Evolutionary conservation across 1,140 invertebrate genomes (phyloP), one percentile per base, ranked within the genome.

Genomic region (Drosophila malerkotliana): DNA sequence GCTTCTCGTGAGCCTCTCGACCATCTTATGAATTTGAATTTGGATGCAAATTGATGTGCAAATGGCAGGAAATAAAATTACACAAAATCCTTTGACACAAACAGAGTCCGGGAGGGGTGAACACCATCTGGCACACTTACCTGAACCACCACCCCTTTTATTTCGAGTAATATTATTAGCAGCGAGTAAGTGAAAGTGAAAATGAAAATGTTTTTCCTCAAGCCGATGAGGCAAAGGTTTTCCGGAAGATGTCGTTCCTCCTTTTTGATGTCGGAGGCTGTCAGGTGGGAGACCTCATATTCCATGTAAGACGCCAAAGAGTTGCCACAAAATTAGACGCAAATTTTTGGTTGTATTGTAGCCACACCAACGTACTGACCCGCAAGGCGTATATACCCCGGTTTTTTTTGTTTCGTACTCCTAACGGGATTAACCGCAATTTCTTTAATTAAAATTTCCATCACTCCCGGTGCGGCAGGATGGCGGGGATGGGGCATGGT

Each of bases 381-480:
- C 74, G 45, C 6, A 7, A 10, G 63, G 82, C 55, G 55, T 14
- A 24, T 66, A 64, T 61, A 21, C 18, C 18, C 18, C 8, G 1
- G 41, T 52, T 66, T 72, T 72, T 72, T 75, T 30, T 54, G 37
- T 45, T 14, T 52, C 6, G 41, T 37, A 32, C 60, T 73, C 72
- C 68, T 82, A 90, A 85, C 84, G 80, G 77, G 77, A 91, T 91
- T 91, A 91, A 87, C 90, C 84, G 89, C 90, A 91, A 91, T 91
- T 91, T 91, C 82, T 90, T 89, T 91, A 91, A 91, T 91, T 91
- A 91, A 91, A 90, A 91, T 83, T 87, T 90, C 66, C 63, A 69
- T 78, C 77, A 85, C 59, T 67, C 48, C 44, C 71, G 15, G 26
- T 14, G 26, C 6, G 62, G 30, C 14, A 44, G 41, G 41, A 21